These are phyloP conservation scores for Pandion haliaetus DNA, from an alignment of 2,113 vertebrate genomes.

Conservation along the genomic window DNA sequence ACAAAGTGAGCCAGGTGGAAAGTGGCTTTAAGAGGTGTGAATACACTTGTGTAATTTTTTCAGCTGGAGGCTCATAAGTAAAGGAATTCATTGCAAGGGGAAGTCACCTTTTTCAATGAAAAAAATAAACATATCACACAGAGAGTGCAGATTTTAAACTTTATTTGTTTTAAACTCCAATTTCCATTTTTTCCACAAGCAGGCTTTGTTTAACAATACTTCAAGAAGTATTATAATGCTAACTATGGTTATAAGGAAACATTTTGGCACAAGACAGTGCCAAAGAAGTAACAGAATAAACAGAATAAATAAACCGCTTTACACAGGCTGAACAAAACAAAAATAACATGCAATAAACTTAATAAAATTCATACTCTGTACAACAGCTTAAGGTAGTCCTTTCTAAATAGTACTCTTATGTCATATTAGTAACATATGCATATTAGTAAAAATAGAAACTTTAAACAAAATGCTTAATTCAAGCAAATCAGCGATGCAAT, in stretches of 20 bases:
- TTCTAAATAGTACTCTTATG: not conserved
- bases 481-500: conserved; percentile 70
- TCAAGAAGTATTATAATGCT: not conserved
- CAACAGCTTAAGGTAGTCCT: not conserved
- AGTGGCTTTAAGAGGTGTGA: not conserved
- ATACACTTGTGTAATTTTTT: not conserved
- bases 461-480: conserved; percentile 57
- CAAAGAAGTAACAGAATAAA: conserved; percentile 5
- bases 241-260: not conserved
- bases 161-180: not conserved
- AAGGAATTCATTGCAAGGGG: not conserved
- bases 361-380: not conserved
- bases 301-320: conserved; percentile 27
- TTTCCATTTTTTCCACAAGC: not conserved
- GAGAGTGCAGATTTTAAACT: not conserved
- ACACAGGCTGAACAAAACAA: not conserved
- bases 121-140: not conserved
- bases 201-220: not conserved
- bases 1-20: not conserved
- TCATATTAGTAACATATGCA: not conserved
- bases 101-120: not conserved
- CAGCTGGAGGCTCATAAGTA: not conserved
- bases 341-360: not conserved
- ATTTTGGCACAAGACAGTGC: not conserved
- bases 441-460: conserved; percentile 22